Percentiles rank a stretch among this genome's conserved stretches.
Evolutionary conservation across 2,113 vertebrate species (phyloP).

Genomic region (Oreochromis aureus): DNA sequence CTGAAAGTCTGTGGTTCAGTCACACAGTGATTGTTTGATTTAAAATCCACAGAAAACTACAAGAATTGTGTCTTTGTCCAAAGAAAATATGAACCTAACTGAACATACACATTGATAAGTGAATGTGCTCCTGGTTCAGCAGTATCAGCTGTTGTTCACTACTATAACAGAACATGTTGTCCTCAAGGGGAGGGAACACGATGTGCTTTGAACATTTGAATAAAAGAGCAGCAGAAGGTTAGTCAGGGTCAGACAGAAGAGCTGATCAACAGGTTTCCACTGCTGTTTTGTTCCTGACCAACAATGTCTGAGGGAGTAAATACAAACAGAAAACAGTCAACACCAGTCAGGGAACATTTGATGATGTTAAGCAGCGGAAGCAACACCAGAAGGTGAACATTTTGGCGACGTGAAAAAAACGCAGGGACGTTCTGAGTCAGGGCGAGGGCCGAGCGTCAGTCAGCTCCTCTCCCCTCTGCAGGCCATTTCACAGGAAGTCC

Average conservation of each 20-base stretch:
- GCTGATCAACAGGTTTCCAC: not conserved
- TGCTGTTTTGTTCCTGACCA: not conserved
- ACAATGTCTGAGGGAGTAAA: not conserved
- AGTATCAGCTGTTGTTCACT: not conserved
- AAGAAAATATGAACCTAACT: not conserved
- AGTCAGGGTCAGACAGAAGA: not conserved
- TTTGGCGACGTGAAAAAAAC: not conserved
- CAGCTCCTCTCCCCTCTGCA: not conserved
- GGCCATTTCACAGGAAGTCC: slow-evolving; percentile 53
- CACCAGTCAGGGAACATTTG: not conserved
- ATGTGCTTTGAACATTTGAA: not conserved
- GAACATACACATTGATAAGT: not conserved
- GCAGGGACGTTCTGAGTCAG: slow-evolving; percentile 26
- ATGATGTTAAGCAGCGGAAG: not conserved
- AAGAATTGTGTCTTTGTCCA: not conserved
- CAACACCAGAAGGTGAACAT: not conserved
- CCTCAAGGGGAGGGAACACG: not conserved
- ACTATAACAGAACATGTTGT: not conserved
- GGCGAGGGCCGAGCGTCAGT: slow-evolving; percentile 8
- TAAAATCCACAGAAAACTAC: not conserved
- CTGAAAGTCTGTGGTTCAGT: not conserved
- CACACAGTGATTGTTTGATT: not conserved
- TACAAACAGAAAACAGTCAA: not conserved
- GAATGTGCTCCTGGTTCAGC: not conserved
- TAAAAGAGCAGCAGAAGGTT: not conserved